A percentile compares a stretch with the other conserved stretches of the same genome.
These are phyloP conservation scores for Notamacropus eugenii DNA, from an alignment of 2,797 vertebrate genomes.

Conservation along the genomic window DNA sequence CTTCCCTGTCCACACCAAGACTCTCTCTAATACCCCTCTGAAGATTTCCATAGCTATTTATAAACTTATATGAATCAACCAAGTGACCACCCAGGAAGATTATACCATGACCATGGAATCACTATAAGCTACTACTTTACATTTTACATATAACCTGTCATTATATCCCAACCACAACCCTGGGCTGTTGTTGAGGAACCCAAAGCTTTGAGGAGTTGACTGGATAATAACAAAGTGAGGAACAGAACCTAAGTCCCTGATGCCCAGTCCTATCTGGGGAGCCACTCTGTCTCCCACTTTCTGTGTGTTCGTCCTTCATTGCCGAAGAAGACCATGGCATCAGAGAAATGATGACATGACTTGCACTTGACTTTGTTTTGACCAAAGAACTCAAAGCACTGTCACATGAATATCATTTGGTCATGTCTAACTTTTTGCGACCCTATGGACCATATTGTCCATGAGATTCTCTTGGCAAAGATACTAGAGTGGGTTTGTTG, in stretches of 20 bases:
- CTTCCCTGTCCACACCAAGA: background rate
- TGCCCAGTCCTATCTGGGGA: background rate
- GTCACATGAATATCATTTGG: background rate
- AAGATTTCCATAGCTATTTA: background rate
- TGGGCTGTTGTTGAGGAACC: background rate
- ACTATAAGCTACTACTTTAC: background rate
- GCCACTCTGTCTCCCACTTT: background rate
- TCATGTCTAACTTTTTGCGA: background rate
- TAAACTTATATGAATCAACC: background rate
- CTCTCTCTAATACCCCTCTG: background rate
- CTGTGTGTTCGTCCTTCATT: background rate
- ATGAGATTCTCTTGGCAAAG: background rate
- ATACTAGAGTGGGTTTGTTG: background rate
- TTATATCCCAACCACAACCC: background rate
- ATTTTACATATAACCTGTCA: background rate
- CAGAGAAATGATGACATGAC: too few relatives aligned
- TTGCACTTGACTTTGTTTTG: too few relatives aligned
- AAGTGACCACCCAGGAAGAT: background rate
- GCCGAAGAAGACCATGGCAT: too few relatives aligned
- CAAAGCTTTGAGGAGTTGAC: background rate
- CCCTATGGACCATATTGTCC: background rate
- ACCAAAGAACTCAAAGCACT: constrained; percentile 1
- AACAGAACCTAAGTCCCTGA: background rate
- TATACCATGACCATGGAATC: background rate
- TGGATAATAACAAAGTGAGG: background rate